Conservation (phyloP, 1,140 invertebrate genomes). For the Aphaenogaster rudis region DNA sequence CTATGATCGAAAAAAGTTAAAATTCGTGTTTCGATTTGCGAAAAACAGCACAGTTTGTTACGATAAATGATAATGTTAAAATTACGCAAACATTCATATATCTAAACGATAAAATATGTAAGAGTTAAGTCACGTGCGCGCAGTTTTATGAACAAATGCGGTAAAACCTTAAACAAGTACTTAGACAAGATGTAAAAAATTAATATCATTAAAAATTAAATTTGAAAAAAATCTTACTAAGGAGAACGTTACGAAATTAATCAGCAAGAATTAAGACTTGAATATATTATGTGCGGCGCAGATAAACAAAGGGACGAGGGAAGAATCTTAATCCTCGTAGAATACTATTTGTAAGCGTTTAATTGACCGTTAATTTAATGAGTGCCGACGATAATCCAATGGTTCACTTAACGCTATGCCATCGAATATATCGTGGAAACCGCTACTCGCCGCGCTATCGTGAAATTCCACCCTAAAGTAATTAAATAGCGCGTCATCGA, state of each 20-base stretch:
- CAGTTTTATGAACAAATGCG: neutral
- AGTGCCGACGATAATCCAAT: neutral
- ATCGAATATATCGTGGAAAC: constrained; percentile 47
- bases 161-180: neutral
- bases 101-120: neutral
- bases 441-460: constrained; percentile 16
- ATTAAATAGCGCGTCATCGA: constrained; percentile 68
- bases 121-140: neutral
- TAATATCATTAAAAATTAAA: constrained; percentile 4
- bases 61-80: neutral
- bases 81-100: neutral
- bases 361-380: constrained; percentile 32
- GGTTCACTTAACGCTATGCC: constrained; percentile 44
- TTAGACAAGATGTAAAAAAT: neutral
- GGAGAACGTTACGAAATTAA: neutral
- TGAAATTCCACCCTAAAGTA: constrained; percentile 69
- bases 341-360: neutral
- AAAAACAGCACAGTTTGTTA: neutral
- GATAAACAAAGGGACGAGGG: neutral
- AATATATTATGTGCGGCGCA: neutral
- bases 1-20: neutral
- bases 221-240: neutral
- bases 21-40: neutral
- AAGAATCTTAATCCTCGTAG: neutral
- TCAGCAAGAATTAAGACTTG: neutral